Evolutionary conservation across 2,113 vertebrate species (phyloP).

Genomic region (Aptenodytes forsteri): DNA sequence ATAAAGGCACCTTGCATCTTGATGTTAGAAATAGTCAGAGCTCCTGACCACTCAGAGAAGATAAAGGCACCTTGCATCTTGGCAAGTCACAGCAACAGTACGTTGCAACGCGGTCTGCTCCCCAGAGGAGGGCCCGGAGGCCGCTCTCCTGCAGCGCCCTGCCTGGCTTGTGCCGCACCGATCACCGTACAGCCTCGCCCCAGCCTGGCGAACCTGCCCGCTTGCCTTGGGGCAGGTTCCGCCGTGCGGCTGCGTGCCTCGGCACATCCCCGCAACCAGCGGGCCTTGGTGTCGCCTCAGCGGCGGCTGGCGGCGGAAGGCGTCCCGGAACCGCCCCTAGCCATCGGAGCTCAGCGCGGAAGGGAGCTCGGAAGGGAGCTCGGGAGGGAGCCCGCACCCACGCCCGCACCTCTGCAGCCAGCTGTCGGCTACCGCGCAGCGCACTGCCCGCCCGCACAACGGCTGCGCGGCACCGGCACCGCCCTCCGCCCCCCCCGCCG

Average conservation of each 20-base stretch:
- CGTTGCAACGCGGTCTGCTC: fast-evolving
- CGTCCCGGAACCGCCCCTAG: fast-evolving
- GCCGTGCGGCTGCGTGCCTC: not conserved
- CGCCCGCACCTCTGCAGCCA: too few species aligned
- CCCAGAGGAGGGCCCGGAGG: fast-evolving
- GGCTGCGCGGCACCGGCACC: too few species aligned
- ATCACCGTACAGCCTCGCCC: fast-evolving
- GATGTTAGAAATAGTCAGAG: too few species aligned
- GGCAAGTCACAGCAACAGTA: not conserved
- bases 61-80: fast-evolving
- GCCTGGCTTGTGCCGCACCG: not conserved
- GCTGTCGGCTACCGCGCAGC: too few species aligned
- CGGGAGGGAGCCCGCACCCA: too few species aligned
- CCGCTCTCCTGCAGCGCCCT: not conserved
- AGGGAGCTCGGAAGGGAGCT: too few species aligned
- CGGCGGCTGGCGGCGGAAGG: too few species aligned
- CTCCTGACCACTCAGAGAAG: fast-evolving
- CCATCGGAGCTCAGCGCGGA: fast-evolving
- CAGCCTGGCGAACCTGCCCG: not conserved
- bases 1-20: fast-evolving
- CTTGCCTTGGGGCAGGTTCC: not conserved
- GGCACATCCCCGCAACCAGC: not conserved
- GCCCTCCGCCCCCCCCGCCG: not conserved
- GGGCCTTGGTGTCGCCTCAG: not conserved
- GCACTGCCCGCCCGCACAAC: too few species aligned